These are phyloP conservation scores for Chloroceryle amazona DNA, from an alignment of 2,797 vertebrate genomes.

Conservation along the genomic window DNA sequence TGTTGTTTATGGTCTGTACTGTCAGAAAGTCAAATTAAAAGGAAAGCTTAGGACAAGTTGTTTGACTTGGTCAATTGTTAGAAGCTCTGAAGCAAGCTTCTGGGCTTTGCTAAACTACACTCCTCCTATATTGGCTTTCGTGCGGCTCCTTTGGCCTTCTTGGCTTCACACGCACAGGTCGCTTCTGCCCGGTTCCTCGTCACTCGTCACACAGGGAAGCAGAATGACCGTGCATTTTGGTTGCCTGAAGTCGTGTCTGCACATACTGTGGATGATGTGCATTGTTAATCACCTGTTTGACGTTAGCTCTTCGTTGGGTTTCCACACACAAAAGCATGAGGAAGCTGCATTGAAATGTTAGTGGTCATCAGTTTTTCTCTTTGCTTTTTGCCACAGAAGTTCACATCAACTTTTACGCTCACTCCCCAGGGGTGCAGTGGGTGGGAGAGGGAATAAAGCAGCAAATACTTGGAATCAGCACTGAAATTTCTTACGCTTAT, in stretches of 20 bases:
- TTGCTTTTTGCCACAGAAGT: neutral
- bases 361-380: neutral
- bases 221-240: neutral
- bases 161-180: rapidly evolving
- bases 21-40: neutral
- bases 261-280: too few relatives aligned
- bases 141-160: neutral
- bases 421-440: neutral
- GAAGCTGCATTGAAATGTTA: too few relatives aligned
- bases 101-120: neutral
- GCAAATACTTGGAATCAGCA: neutral
- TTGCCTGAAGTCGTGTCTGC: neutral
- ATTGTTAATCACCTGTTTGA: too few relatives aligned
- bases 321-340: neutral
- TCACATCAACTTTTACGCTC: neutral
- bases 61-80: neutral
- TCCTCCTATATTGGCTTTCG: neutral
- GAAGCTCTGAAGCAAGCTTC: neutral
- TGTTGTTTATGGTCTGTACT: neutral
- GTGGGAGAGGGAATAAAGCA: neutral
- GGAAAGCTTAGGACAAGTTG: neutral
- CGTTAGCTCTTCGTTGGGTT: rapidly evolving
- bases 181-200: neutral
- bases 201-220: rapidly evolving
- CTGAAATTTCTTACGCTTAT: rapidly evolving